Conservation (phyloP, 2,888 invertebrate genomes). For the Melieria omissa region DNA sequence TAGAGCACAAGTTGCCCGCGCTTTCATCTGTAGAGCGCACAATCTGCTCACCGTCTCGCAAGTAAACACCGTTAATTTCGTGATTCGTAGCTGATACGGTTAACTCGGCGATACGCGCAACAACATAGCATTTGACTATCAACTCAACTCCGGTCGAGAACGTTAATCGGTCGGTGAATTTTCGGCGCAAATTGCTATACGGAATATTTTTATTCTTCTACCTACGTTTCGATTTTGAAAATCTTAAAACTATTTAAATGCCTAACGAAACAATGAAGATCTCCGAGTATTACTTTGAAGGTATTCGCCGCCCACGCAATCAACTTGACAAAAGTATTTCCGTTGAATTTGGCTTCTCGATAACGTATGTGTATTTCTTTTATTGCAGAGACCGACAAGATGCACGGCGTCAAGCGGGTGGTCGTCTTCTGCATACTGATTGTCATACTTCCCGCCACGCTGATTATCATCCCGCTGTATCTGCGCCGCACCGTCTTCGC, state of each 20-base stretch:
- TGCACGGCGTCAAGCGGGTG: slow-evolving; percentile 84
- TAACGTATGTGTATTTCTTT: no score
- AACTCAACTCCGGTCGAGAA: slow-evolving; percentile 31
- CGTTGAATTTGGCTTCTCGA: neutral
- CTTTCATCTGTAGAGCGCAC: neutral
- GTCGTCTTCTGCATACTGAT: slow-evolving; percentile 81
- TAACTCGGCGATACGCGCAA: slow-evolving; percentile 15
- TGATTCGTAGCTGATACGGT: slow-evolving; percentile 16
- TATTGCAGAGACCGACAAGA: slow-evolving; percentile 74
- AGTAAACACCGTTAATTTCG: slow-evolving; percentile 14
- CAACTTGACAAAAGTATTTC: neutral
- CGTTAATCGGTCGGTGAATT: slow-evolving; percentile 13
- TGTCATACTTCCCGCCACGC: slow-evolving; percentile 77
- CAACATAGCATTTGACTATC: slow-evolving; percentile 38
- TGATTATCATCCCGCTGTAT: slow-evolving; percentile 82
- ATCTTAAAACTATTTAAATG: neutral
- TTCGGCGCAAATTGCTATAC: neutral
- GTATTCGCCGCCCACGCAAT: slow-evolving; percentile 43
- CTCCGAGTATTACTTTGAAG: slow-evolving; percentile 62
- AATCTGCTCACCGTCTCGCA: neutral
- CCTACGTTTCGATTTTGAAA: no score
- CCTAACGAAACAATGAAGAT: slow-evolving; percentile 46
- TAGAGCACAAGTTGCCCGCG: no score
- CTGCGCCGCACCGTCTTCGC: slow-evolving; percentile 80
- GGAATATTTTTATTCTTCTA: neutral